Conservation (phyloP, 2,797 vertebrate genomes). For the Acanthiza pusilla region DNA sequence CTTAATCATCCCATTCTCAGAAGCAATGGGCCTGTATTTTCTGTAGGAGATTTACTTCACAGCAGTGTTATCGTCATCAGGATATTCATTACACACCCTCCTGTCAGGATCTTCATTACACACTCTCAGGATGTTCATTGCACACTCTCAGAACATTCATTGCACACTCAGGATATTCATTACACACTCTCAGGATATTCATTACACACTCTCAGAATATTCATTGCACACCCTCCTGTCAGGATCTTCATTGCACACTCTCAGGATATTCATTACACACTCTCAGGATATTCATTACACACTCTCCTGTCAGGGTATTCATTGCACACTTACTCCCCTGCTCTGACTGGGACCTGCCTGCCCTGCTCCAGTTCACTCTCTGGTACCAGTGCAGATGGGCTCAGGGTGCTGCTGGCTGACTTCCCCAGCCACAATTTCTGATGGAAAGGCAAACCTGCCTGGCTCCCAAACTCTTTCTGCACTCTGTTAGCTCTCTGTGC, state of each 20-base stretch:
- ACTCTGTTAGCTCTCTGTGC: neutral
- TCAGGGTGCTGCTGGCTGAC: neutral
- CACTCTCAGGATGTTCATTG: neutral
- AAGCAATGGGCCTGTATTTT: neutral
- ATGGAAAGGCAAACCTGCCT: neutral
- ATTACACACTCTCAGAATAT: too few relatives aligned
- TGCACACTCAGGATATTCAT: too few relatives aligned
- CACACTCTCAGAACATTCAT: too few relatives aligned
- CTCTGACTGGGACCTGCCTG: neutral
- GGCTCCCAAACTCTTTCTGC: neutral
- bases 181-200: too few relatives aligned
- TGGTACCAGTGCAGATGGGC: accelerated
- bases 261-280: too few relatives aligned
- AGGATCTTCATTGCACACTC: neutral
- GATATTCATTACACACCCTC: accelerated
- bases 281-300: neutral
- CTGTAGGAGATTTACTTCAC: neutral
- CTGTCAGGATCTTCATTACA: too few relatives aligned
- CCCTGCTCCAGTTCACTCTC: neutral
- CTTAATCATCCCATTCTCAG: neutral
- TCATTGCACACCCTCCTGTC: too few relatives aligned
- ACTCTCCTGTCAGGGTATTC: too few relatives aligned
- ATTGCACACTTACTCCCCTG: neutral
- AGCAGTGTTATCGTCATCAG: neutral
- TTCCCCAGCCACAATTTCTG: neutral